Evolutionary conservation across 1,140 invertebrate species (phyloP), one percentile per base, ranked within the genome.

Genomic region (Leptopilina boulardi): DNA sequence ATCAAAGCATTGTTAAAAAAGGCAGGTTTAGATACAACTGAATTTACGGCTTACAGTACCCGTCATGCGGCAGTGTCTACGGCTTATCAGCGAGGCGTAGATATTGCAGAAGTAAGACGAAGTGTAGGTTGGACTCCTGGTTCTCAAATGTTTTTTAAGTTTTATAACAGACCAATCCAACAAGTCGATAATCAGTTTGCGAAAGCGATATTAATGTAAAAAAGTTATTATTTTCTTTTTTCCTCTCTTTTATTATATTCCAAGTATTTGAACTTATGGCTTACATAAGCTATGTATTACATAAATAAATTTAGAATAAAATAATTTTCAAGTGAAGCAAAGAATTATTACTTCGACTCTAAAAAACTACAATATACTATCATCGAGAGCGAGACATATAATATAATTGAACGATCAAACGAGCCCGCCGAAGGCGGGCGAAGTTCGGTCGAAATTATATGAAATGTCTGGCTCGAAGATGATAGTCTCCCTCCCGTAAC

Each of bases 311-410:
- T 10, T 23, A 21, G 1, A 26, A 59, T 23, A 47, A 47, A 47
- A 15, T 4, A 47, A 15, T 15, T n/a, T 44, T 47, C 15, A 47
- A 47, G 13, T 47, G 44, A 47, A 47, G 13, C 10, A n/a, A n/a
- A n/a, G 13, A 47, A 47, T 47, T 47, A 47, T 47, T 47, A 47
- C 44, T 47, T 59, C 19, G 23, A 59, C 19, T 59, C 54, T 59
- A 11, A 26, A 26, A 59, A 59, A 26, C 19, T 59, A 23, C 54
- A 59, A 26, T 59, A 23, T 47, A 15, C 19, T 23, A 59, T 23
- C 13, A 21, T 59, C 23, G 19, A 23, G 54, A 26, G 54, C 54
- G 23, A 59, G 54, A 23, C 19, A 59, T 26, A 19, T 10, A 59
- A 26, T 59, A 23, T 23, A 59, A 59, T 23, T 26, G 10, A 2